phyloP scores from a whole-genome alignment of 1,140 invertebrate species.

The Conopomorpha cramerella region DNA sequence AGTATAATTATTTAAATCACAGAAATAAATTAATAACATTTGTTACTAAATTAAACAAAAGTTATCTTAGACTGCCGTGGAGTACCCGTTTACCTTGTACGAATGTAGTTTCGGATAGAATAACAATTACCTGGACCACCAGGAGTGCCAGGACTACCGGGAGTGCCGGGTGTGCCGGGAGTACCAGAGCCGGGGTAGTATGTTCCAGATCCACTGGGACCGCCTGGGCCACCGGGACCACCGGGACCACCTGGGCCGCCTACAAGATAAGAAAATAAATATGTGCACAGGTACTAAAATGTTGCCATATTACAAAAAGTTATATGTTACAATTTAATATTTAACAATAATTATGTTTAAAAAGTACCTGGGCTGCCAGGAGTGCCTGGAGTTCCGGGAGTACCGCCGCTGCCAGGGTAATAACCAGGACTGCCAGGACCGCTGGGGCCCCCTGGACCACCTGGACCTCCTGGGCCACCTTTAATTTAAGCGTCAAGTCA shows the following conservation, averaged over 20 bases:
- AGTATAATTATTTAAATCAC: too few species aligned
- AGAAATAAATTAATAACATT: too few species aligned
- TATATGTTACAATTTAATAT: too few species aligned
- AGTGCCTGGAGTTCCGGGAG: conserved; percentile 8
- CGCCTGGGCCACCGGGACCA: conserved; percentile 3
- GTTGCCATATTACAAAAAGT: too few species aligned
- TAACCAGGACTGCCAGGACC: conserved; percentile 3
- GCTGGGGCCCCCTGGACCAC: conserved; percentile 3
- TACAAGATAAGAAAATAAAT: too few species aligned
- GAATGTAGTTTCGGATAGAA: too few species aligned
- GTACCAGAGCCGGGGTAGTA: conserved; percentile 15
- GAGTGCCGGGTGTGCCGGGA: conserved; percentile 19
- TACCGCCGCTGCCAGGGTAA: conserved; percentile 7
- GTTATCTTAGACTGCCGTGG: too few species aligned
- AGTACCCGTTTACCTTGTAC: too few species aligned
- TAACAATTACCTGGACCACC: conserved; percentile 11
- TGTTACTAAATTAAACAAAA: too few species aligned
- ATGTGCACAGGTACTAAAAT: too few species aligned
- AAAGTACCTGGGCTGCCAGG: conserved; percentile 14
- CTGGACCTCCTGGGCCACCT: conserved; percentile 8
- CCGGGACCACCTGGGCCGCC: conserved; percentile 7
- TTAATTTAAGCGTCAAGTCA: too few species aligned
- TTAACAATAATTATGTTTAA: not conserved
- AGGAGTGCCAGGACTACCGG: conserved; percentile 16
- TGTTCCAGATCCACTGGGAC: conserved; percentile 11